Conservation (phyloP, 2,797 vertebrate genomes). For the Pipistrellus pipistrellus region DNA sequence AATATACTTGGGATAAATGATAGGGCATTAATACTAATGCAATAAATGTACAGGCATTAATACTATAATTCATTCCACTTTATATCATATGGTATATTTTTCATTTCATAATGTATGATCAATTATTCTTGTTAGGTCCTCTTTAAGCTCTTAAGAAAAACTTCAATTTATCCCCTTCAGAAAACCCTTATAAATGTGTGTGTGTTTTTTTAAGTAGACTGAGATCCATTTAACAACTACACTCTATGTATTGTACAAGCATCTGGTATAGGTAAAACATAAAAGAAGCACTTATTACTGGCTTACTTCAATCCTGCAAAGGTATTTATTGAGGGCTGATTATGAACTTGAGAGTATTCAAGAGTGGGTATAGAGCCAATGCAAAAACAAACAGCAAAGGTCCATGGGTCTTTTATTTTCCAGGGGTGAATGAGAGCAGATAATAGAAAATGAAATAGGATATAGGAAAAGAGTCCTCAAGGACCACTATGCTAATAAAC, state of each 20-base stretch:
- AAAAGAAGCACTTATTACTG: background rate
- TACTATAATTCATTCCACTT: background rate
- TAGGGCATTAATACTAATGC: background rate
- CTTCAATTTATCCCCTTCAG: background rate
- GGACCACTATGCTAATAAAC: background rate
- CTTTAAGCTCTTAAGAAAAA: background rate
- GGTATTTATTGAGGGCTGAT: background rate
- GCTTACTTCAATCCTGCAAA: background rate
- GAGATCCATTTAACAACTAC: background rate
- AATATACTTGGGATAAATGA: background rate
- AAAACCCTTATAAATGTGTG: background rate
- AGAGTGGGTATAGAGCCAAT: background rate
- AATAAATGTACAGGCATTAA: background rate
- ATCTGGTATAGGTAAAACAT: background rate
- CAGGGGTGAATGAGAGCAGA: background rate
- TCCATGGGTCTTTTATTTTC: background rate
- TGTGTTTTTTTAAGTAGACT: background rate
- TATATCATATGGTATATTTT: background rate
- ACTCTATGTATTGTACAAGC: background rate
- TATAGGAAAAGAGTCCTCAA: background rate
- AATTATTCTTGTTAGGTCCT: background rate
- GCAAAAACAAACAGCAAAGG: background rate
- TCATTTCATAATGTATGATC: background rate
- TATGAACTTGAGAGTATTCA: background rate
- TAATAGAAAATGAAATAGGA: background rate